Conservation (phyloP, 2,888 invertebrate genomes). For the Tholera decimalis region DNA sequence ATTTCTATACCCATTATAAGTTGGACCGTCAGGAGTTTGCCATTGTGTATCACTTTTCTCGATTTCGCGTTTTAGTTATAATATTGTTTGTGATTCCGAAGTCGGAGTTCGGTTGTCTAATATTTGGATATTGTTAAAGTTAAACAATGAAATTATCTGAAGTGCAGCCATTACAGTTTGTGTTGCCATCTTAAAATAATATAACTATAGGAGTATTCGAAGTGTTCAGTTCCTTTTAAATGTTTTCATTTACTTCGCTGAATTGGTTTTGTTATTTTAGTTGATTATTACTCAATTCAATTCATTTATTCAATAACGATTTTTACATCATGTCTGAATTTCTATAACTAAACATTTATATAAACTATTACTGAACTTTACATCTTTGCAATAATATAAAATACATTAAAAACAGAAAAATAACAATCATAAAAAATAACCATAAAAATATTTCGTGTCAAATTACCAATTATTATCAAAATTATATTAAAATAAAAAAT, state of each 20-base stretch:
- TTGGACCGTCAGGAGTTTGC: constrained; percentile 29
- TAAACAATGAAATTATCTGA: constrained; percentile 50
- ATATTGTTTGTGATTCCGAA: constrained; percentile 41
- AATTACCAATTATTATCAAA: too few relatives aligned
- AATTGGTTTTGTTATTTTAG: constrained; percentile 13
- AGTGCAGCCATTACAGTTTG: constrained; percentile 45
- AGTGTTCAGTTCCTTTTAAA: constrained; percentile 30
- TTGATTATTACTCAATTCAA: neutral
- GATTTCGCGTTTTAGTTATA: constrained; percentile 26
- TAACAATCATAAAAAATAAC: too few relatives aligned
- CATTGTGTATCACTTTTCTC: constrained; percentile 47
- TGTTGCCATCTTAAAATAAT: constrained; percentile 37
- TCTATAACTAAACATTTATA: too few relatives aligned
- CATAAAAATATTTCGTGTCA: too few relatives aligned
- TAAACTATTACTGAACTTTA: too few relatives aligned
- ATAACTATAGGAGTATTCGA: constrained; percentile 24
- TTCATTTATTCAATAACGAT: neutral
- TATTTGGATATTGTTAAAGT: constrained; percentile 56
- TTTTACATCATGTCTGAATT: too few relatives aligned
- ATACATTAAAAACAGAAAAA: too few relatives aligned
- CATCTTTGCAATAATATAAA: too few relatives aligned
- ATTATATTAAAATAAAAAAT: too few relatives aligned
- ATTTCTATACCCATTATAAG: constrained; percentile 29
- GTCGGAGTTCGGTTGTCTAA: constrained; percentile 31
- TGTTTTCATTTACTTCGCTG: constrained; percentile 30